Evolutionary conservation across 2,113 vertebrate species (phyloP), one percentile per base, ranked within the genome.

Genomic region (Oryzias celebensis): DNA sequence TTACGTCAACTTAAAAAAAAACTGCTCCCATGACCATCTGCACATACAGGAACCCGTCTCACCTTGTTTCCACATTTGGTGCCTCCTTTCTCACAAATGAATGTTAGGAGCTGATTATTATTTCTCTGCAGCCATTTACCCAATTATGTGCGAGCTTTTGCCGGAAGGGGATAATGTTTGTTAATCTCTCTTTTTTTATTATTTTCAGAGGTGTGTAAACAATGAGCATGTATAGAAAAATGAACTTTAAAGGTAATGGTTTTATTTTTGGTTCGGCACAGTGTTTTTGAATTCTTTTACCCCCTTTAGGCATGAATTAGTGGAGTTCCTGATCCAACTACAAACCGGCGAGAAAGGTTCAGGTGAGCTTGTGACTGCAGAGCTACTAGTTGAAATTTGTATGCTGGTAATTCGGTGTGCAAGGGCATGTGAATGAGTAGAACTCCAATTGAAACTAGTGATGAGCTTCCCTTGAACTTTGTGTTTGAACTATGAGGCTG

Each of bases 31-130:
- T 81, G 64, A 71, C 41, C 23, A 54, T 31, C 45, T 71, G 51
- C 36, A 52, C 52, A 18, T 63, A 50, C 52, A 42, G 44, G 55
- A 62, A 48, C 53, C 26, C 36, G 53, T 56, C 4, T 54, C 56
- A 12, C 49, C 62, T 58, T 54, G 22, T 53, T 7, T 47, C 31
- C 15, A 14, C 59, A 23, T 49, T 60, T 45, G 53, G 24, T 42
- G 20, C 28, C 65, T 48, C 57, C 70, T 58, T 64, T 45, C 69
- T 74, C 50, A 23, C 60, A 68, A 45, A 83, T 59, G 59, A 65
- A 64, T 67, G 56, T 51, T 62, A 70, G 83, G 77, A 67, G 62
- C 70, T 86, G 77, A 90, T 91, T 89, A 85, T 87, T 87, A 81
- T 60, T 78, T 76, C 52, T 80, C 62, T 20, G 47, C 65, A 26